Conservation (phyloP, 2,888 invertebrate genomes). For the Cinara cedri region DNA sequence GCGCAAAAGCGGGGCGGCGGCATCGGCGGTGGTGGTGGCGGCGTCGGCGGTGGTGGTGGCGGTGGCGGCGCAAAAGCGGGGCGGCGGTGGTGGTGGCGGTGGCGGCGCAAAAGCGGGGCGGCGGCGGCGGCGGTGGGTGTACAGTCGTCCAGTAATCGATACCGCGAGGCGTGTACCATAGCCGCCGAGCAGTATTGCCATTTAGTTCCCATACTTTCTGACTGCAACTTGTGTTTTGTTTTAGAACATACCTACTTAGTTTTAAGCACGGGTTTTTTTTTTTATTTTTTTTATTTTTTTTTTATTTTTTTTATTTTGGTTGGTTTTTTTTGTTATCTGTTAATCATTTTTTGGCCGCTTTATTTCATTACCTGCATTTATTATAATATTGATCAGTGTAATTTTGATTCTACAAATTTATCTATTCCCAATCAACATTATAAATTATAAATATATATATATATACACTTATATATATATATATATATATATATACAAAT, state of each 20-base stretch:
- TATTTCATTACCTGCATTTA: slow-evolving; percentile 27
- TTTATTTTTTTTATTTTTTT: slow-evolving; percentile 33
- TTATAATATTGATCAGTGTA: slow-evolving; percentile 21
- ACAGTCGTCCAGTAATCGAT: slow-evolving; percentile 34
- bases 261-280: slow-evolving; percentile 62
- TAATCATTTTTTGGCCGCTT: slow-evolving; percentile 35
- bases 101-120: too few relatives aligned
- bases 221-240: slow-evolving; percentile 71
- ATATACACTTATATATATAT: slow-evolving; percentile 2
- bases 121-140: slow-evolving; percentile 3
- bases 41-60: neutral
- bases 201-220: slow-evolving; percentile 71
- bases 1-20: too few relatives aligned
- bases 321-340: neutral
- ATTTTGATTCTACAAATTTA: neutral
- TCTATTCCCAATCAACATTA: slow-evolving; percentile 6
- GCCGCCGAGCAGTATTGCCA: slow-evolving; percentile 62
- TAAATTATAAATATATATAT: slow-evolving; percentile 4
- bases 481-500: neutral
- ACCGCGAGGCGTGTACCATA: slow-evolving; percentile 34
- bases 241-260: slow-evolving; percentile 64
- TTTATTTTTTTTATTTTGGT: slow-evolving; percentile 37
- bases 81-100: neutral
- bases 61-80: neutral
- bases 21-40: too few relatives aligned